Percentiles rank a stretch among this genome's conserved stretches.
Evolutionary conservation across 2,797 vertebrate species (phyloP).

Genomic region (Streptopelia turtur): DNA sequence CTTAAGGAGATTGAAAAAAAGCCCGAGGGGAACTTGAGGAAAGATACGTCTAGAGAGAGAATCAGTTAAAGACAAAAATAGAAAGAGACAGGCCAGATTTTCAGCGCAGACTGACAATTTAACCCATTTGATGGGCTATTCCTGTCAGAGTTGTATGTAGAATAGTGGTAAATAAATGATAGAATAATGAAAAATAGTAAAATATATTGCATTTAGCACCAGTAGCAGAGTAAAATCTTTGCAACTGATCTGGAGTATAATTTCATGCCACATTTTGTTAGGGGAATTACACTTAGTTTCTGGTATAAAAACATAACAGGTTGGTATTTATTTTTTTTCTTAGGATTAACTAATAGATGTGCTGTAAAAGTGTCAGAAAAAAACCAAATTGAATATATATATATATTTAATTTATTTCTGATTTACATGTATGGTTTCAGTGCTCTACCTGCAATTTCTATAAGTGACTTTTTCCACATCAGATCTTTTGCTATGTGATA

Average conservation of each 20-base stretch:
- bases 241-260: neutral
- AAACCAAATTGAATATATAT: neutral
- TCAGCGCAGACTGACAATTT: neutral
- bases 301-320: neutral
- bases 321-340: neutral
- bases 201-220: neutral
- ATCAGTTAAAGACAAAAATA: neutral
- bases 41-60: slow-evolving; percentile 6
- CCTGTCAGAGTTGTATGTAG: neutral
- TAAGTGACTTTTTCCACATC: neutral
- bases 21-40: neutral
- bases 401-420: neutral
- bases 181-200: neutral
- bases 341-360: neutral
- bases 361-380: neutral
- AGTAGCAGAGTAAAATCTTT: neutral
- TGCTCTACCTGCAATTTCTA: neutral
- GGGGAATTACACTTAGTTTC: neutral
- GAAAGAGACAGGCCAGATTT: neutral
- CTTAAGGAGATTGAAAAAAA: slow-evolving; percentile 12
- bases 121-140: neutral
- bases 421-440: neutral
- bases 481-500: neutral
- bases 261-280: neutral
- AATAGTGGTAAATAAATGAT: neutral